Conservation (phyloP, 2,888 invertebrate species). For the Oxyscelio sp. region DNA sequence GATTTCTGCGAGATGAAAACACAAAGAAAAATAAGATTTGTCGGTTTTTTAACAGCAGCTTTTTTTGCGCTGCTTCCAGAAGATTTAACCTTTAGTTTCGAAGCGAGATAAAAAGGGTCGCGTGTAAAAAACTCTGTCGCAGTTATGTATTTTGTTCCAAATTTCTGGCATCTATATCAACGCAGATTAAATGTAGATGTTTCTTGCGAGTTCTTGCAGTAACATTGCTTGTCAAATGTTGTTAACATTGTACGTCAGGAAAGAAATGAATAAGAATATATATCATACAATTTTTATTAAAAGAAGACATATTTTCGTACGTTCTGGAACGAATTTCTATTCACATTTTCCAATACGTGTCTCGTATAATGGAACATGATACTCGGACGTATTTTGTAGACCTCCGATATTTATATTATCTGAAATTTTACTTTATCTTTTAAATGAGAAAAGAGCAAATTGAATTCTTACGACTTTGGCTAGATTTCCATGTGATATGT, state of each 20-base stretch:
- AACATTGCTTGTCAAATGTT: not conserved
- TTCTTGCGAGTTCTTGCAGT: not conserved
- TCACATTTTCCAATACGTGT: slow-evolving; percentile 18
- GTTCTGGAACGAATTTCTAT: not conserved
- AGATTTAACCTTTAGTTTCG: slow-evolving; percentile 48
- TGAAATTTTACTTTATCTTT: slow-evolving; percentile 44
- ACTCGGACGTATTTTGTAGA: slow-evolving; percentile 5
- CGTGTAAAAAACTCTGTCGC: slow-evolving; percentile 21
- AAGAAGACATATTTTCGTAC: not conserved
- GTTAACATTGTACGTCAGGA: not conserved
- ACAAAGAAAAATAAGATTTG: slow-evolving; percentile 19
- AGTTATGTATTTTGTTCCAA: slow-evolving; percentile 29
- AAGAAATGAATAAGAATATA: not conserved
- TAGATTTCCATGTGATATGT: slow-evolving; percentile 9
- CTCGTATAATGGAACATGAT: slow-evolving; percentile 24
- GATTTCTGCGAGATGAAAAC: slow-evolving; percentile 8
- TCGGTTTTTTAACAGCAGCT: slow-evolving; percentile 28
- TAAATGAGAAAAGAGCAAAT: slow-evolving; percentile 23
- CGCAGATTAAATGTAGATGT: not conserved
- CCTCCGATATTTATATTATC: slow-evolving; percentile 19
- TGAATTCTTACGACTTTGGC: slow-evolving; percentile 34
- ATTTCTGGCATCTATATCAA: slow-evolving; percentile 10
- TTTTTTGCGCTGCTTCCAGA: slow-evolving; percentile 43
- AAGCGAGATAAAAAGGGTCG: slow-evolving; percentile 41
- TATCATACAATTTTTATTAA: not conserved